Base-by-base conservation (phyloP, 2,113 vertebrate genomes). In the Phylloscopus trochilus region DNA sequence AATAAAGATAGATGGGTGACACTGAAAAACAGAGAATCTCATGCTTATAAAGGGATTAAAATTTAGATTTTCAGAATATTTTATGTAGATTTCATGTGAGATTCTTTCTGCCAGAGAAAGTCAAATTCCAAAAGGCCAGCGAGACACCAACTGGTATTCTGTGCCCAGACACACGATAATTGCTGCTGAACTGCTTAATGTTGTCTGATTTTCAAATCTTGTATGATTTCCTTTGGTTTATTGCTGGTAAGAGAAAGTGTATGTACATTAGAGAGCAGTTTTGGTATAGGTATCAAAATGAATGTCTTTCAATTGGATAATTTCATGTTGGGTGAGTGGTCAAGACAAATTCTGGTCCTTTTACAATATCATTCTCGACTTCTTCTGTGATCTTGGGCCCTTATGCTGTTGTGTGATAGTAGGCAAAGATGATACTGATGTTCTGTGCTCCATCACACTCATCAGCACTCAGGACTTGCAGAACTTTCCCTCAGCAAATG, bases 41-140 rank as follows among this genome's bases (percentile, higher is more conserved):
- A 18, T 26, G 2, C 5, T 89, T 56, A 26, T 46, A 70, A 70
- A 2, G 6, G 17, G 2, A 3, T 66, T 86, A 24, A 0, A 0
- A 52, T 67, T 83, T 63, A 63, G 43, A n/a, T 91, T 91, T 91
- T 83, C 55, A 55, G 47, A 85, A 56, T 43, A 39, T 1, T 51
- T 73, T 28, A 15, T 41, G n/a, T 43, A 21, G 14, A 43, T 73
- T 58, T 79, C 27, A 51, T 23, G 13, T 43, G 39, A 82, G 11
- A 69, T 24, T 0, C 46, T 79, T 91, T 87, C 26, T 85, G 13
- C 7, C 13, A 70, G 43, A 80, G 15, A 47, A 87, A 75, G 53
- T 27, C 22, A 91, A 87, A 89, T 26, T 62, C 13, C 5, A 79
- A 46, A 85, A 83, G 18, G 27, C 21, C 67, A 76, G 7, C 1